phyloP scores from a whole-genome alignment of 2,113 vertebrate genomes.

The Dermatemys mawii region DNA sequence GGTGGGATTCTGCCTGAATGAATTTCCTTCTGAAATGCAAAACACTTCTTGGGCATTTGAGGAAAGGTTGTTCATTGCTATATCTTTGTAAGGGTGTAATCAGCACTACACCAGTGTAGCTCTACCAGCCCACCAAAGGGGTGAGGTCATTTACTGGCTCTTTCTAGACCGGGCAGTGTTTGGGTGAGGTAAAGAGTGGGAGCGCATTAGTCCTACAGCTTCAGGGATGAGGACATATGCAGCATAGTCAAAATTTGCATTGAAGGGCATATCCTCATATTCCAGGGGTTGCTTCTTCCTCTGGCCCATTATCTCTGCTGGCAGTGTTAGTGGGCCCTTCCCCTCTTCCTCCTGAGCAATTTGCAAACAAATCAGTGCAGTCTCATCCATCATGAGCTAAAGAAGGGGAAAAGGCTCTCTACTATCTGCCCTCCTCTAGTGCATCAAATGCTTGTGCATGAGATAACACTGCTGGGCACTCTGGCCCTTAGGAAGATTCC shows the following conservation, averaged over 20 bases:
- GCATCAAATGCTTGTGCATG: background rate
- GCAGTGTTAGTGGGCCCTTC: background rate
- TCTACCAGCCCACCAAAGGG: background rate
- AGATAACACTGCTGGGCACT: background rate
- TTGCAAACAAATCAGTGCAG: background rate
- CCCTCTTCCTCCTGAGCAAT: background rate
- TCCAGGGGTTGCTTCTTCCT: background rate
- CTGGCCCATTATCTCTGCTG: background rate
- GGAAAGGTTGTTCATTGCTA: background rate
- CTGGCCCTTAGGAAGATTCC: background rate
- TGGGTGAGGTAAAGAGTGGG: background rate
- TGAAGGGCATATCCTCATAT: background rate
- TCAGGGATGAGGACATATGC: background rate
- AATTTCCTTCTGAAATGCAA: background rate
- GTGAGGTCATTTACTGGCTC: too few species aligned
- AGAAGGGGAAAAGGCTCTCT: background rate
- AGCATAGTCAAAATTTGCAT: background rate
- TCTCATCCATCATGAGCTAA: background rate
- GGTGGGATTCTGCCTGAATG: background rate
- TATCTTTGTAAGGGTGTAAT: background rate
- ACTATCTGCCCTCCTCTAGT: background rate
- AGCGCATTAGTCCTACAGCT: background rate
- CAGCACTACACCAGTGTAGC: background rate
- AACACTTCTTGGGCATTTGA: background rate
- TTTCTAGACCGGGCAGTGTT: background rate